phyloP scores from a whole-genome alignment of 1,140 invertebrate genomes.

The Drepana arcuata region DNA sequence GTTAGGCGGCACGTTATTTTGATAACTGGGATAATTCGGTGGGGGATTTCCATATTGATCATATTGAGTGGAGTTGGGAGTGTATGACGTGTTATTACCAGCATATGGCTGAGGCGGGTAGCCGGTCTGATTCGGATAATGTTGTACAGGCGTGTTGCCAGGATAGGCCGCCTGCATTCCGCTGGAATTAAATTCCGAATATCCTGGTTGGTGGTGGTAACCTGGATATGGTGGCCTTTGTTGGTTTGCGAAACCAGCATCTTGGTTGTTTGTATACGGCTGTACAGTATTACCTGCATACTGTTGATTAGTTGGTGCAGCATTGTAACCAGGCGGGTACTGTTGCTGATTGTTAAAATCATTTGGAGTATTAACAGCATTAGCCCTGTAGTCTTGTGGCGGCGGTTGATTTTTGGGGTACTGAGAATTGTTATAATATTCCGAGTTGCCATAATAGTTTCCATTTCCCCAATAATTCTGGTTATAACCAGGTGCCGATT shows the following conservation, averaged over 20 bases:
- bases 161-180: conserved; percentile 26
- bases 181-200: conserved; percentile 48
- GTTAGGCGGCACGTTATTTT: conserved; percentile 29
- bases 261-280: conserved; percentile 30
- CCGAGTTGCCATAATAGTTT: conserved; percentile 50
- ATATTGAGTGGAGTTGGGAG: conserved; percentile 28
- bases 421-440: conserved; percentile 55
- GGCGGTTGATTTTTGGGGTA: conserved; percentile 40
- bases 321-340: conserved; percentile 38
- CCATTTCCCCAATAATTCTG: conserved; percentile 54
- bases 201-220: conserved; percentile 41
- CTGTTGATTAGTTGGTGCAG: conserved; percentile 17
- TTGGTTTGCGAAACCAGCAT: conserved; percentile 37
- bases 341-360: conserved; percentile 40
- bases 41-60: conserved; percentile 52
- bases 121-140: conserved; percentile 28
- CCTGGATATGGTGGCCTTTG: conserved; percentile 35
- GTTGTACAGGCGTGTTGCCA: conserved; percentile 24
- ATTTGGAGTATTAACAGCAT: conserved; percentile 15
- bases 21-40: conserved; percentile 46
- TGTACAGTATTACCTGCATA: conserved; percentile 20
- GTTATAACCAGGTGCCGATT: conserved; percentile 37
- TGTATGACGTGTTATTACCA: conserved; percentile 25
- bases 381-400: conserved; percentile 25
- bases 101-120: conserved; percentile 30